Evolutionary conservation across 2,113 vertebrate species (phyloP), one percentile per base, ranked within the genome.

Genomic region (Brevimyrus niger): DNA sequence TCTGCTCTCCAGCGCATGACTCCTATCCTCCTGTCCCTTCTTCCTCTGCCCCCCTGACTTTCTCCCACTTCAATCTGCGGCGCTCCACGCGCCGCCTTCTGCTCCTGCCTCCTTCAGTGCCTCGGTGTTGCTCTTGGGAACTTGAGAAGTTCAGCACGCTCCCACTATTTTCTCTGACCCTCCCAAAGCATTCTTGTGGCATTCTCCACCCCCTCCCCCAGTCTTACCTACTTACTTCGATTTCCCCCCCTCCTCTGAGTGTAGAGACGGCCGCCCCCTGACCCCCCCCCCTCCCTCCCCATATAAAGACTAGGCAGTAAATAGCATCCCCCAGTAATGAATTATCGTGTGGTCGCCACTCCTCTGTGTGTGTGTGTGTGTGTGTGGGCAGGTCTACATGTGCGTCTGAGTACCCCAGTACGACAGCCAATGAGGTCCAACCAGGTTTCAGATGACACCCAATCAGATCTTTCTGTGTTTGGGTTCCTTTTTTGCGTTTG

Each of bases 331-430:
- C 80, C 87, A 35, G 91, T 42, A 42, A 42, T 42, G 92, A 95
- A 93, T 95, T 94, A 94, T 93, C 91, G 88, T 89, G 88, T 91
- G 90, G 91, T 92, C 85, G 92, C 84, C 89, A 94, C 90, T 91
- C 86, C 88, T 87, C 7, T 50, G 73, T 87, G 88, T 42, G 82
- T 87, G 88, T 42, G 82, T 50, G 73, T 87, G 88, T 42, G 82
- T 50, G 73, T 87, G 88, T 42, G 82, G 58, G 80, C 83, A 50
- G 55, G 65, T 27, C 42, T 76, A 31, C 51, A 58, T 85, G 38
- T 83, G 65, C 31, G 15, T 35, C 3, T 88, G 90, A 3, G 42
- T 61, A 31, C 35, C 88, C 51, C 50, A 87, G 55, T 21, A 35
- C 4, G 47, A 82, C 73, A 90, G 42, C 91, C 92, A 92, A 91